Conservation (phyloP, 35 echinoderm and acorn worm species). For the Holothuria glaberrima region DNA sequence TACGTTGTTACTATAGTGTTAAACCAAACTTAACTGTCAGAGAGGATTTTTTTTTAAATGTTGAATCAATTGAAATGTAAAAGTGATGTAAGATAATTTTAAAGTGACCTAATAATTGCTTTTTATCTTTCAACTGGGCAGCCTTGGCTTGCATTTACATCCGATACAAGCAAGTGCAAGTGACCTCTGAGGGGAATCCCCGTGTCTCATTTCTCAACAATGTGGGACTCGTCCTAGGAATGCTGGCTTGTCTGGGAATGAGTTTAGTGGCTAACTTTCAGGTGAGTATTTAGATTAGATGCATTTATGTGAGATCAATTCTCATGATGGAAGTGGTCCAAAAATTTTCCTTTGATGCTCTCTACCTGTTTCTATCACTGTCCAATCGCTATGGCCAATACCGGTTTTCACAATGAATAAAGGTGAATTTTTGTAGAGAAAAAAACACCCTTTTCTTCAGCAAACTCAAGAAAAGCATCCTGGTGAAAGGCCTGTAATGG, state of each 20-base stretch:
- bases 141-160: conserved; percentile 67
- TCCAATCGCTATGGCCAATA: no score
- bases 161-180: conserved; percentile 60
- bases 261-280: conserved; percentile 95
- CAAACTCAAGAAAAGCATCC: no score
- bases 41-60: background rate
- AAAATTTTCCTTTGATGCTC: no score
- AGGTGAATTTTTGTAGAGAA: no score
- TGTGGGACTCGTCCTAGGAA: conserved; percentile 59
- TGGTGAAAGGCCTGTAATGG: no score
- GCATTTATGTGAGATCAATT: background rate
- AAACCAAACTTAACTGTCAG: background rate
- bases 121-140: background rate
- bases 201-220: background rate
- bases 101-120: no score
- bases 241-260: conserved; percentile 68
- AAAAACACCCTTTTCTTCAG: no score
- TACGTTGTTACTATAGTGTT: no score
- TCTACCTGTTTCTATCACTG: no score
- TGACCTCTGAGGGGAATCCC: conserved; percentile 1
- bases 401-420: no score
- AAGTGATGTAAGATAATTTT: no score
- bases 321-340: no score
- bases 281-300: conserved; percentile 57
- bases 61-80: background rate